These are phyloP conservation scores for Bembecia ichneumoniformis DNA, from an alignment of 2,888 invertebrate genomes.

Conservation along the genomic window DNA sequence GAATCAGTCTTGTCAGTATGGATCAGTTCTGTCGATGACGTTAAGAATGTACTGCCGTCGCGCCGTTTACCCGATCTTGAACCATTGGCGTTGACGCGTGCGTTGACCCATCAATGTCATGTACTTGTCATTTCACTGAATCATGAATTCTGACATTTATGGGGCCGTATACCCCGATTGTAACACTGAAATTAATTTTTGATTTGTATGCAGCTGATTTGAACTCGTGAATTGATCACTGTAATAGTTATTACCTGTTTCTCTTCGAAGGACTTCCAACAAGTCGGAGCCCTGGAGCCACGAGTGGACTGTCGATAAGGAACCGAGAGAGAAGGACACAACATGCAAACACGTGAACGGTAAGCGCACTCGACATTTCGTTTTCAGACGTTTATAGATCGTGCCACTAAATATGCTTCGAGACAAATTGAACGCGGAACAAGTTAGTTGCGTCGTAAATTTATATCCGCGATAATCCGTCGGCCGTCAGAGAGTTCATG, in stretches of 20 bases:
- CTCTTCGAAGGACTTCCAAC: constrained; percentile 42
- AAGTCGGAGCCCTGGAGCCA: constrained; percentile 52
- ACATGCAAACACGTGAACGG: constrained; percentile 59
- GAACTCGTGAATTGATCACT: background rate
- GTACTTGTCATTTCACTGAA: constrained; percentile 46
- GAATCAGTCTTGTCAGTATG: constrained; percentile 28
- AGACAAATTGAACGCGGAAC: constrained; percentile 2
- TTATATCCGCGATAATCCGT: constrained; percentile 13
- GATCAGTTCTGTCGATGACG: constrained; percentile 56
- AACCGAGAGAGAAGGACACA: constrained; percentile 47
- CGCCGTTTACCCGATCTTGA: constrained; percentile 34
- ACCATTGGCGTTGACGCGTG: constrained; percentile 33
- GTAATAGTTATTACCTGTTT: constrained; percentile 2
- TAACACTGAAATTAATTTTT: background rate
- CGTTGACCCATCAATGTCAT: constrained; percentile 56
- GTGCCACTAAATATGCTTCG: background rate
- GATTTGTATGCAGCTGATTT: background rate
- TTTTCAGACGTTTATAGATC: background rate
- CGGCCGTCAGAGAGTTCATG: constrained; percentile 21
- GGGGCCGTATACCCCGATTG: background rate
- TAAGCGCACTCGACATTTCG: constrained; percentile 27
- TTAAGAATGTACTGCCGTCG: constrained; percentile 11
- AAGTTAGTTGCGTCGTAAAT: constrained; percentile 13
- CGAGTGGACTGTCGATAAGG: constrained; percentile 54
- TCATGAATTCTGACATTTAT: constrained; percentile 15